Evolutionary conservation across 2,888 invertebrate species (phyloP).

Genomic region (Metellina segmentata): DNA sequence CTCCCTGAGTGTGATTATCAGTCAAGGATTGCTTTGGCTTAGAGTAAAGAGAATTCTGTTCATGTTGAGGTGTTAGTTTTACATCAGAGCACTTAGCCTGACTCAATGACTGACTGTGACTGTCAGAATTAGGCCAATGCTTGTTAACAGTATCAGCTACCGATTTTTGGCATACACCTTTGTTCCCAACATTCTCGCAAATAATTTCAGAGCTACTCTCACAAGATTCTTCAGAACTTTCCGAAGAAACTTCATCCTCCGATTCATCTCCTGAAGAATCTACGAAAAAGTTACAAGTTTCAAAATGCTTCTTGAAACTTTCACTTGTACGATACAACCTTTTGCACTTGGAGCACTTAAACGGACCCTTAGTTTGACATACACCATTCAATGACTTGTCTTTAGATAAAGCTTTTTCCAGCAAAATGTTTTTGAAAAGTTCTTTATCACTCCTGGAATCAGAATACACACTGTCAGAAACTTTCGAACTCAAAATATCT

Average conservation of each 20-base stretch:
- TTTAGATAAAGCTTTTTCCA: slow-evolving; percentile 11
- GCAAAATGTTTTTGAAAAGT: background rate
- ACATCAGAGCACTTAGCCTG: no score
- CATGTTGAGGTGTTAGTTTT: no score
- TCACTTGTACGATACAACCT: slow-evolving; percentile 83
- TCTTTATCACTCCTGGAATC: background rate
- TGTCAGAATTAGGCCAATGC: no score
- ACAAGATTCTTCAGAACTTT: slow-evolving; percentile 24
- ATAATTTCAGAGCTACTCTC: background rate
- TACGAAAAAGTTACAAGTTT: slow-evolving; percentile 81
- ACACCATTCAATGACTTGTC: slow-evolving; percentile 44
- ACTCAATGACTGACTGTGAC: no score
- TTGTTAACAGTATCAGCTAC: no score
- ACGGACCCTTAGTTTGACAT: slow-evolving; percentile 83
- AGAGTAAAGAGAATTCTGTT: no score
- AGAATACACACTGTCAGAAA: background rate
- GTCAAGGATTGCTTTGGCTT: no score
- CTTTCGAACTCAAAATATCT: background rate
- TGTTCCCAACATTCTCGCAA: background rate
- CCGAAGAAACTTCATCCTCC: slow-evolving; percentile 40
- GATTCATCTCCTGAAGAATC: slow-evolving; percentile 80
- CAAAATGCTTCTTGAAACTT: slow-evolving; percentile 80
- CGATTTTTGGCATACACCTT: background rate
- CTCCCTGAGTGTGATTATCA: no score
- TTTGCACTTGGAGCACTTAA: slow-evolving; percentile 92